Conservation (phyloP, 2,113 vertebrate genomes). For the Chloropsis hardwickii region DNA sequence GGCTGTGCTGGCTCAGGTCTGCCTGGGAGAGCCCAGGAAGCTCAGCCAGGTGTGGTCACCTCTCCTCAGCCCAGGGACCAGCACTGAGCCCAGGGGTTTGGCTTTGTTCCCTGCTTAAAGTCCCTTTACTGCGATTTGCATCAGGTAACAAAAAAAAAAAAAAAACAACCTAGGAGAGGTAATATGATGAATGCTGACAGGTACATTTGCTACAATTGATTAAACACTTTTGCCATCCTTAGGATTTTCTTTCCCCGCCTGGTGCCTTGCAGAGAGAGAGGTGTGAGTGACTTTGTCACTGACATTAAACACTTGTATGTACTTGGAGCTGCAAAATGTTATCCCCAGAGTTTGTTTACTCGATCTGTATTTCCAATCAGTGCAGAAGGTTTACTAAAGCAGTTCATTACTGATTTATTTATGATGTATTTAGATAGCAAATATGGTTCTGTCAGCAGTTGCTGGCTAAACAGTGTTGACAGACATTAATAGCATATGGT, state of each 20-base stretch:
- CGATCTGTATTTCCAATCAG: conserved; percentile 82
- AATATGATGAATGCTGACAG: conserved; percentile 60
- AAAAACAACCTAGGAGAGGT: background rate
- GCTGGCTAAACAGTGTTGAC: conserved; percentile 84
- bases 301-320: conserved; percentile 77
- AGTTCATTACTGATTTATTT: conserved; percentile 87
- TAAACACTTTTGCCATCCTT: conserved; percentile 64
- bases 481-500: conserved; percentile 86
- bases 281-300: conserved; percentile 77
- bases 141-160: background rate
- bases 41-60: background rate
- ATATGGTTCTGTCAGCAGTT: conserved; percentile 83
- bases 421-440: conserved; percentile 86
- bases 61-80: background rate
- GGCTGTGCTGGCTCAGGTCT: background rate
- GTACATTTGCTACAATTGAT: conserved; percentile 62
- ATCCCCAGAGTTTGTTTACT: conserved; percentile 76
- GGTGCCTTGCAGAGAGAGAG: conserved; percentile 59
- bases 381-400: conserved; percentile 79
- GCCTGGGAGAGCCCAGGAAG: background rate
- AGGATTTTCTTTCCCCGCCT: conserved; percentile 39
- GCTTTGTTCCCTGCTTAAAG: background rate
- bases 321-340: conserved; percentile 71
- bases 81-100: rapidly evolving
- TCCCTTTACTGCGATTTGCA: conserved; percentile 6